A percentile compares a stretch with the other conserved stretches of the same genome.
These are phyloP conservation scores for Cinclus cinclus DNA, from an alignment of 2,113 vertebrate species.

Conservation along the genomic window DNA sequence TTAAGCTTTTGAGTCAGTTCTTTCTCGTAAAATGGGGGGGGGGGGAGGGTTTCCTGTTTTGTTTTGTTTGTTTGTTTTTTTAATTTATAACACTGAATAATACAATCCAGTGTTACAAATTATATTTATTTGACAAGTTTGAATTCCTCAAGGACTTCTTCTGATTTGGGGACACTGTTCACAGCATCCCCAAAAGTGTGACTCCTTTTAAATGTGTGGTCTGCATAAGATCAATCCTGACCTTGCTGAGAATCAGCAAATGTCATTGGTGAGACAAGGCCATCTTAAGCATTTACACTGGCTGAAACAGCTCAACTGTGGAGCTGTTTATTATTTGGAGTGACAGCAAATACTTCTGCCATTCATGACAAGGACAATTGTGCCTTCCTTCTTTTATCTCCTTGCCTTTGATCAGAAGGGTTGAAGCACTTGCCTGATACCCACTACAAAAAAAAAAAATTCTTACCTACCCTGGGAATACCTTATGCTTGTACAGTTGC, in stretches of 20 bases:
- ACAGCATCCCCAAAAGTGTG: slow-evolving; percentile 39
- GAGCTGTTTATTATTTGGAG: neutral
- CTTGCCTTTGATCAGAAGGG: neutral
- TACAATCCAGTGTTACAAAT: neutral
- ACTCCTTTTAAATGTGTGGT: neutral
- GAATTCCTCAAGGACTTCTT: slow-evolving; percentile 51
- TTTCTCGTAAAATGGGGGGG: neutral
- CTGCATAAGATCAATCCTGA: neutral
- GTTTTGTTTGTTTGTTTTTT: neutral
- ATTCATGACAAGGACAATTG: neutral
- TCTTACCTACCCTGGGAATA: neutral
- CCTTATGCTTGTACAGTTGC: neutral
- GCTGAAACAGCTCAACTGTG: neutral
- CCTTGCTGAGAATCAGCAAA: neutral
- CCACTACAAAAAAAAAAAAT: neutral
- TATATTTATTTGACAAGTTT: slow-evolving; percentile 31
- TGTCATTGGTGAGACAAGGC: neutral
- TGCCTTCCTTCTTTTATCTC: neutral
- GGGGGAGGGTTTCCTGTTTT: no score
- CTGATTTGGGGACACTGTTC: neutral
- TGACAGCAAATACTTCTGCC: neutral
- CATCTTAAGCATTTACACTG: neutral
- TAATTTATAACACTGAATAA: neutral
- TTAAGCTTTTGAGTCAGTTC: neutral
- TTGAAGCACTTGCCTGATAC: neutral